Base-by-base conservation (phyloP, 1,140 invertebrate species). In the Brachionus angularis region DNA sequence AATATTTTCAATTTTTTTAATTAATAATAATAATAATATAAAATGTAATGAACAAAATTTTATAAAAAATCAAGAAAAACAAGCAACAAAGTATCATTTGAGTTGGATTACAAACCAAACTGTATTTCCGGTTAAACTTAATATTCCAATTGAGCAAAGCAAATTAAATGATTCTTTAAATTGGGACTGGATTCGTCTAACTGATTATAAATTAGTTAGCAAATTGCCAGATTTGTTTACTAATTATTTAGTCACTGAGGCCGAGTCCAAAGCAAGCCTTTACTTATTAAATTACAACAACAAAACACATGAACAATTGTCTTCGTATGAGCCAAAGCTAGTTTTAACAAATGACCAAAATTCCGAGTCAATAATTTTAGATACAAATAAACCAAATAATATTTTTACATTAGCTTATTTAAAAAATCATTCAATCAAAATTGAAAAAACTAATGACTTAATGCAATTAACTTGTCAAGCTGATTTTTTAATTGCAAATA, bases 51-150 rank as follows among this genome's bases (percentile, higher is more conserved):
- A n/a, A n/a, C n/a, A n/a, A n/a, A n/a, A n/a, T n/a, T n/a, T 39
- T 18, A 31, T 34, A 42, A 16, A 58, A 23, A 23, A 58, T 58
- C 21, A 58, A 12, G 8, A 18, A 23, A 55, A 31, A 14, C 10
- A 27, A 16, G 27, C 16, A 39, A 23, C 39, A 39, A 36, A 7
- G 0, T 18, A 58, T 42, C 53, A 58, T 39, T 5, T 58, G 4
- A 36, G 39, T 39, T 58, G 53, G 53, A 39, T 58, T 8, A 58
- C 53, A 23, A 58, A 58, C n/a, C 53, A 58, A 58, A 58, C 53
- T 21, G 36, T 25, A 12, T 58, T 23, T 39, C 53, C 53, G 0
- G 39, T 58, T 39, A 58, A 58, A 58, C 39, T 58, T 12, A 39
- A 34, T 12, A 58, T 39, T 21, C 53, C 53, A 39, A 39, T 58